Evolutionary conservation across 2,888 invertebrate species (phyloP), one percentile per base, ranked within the genome.

Genomic region (Cacoxenus indagator): DNA sequence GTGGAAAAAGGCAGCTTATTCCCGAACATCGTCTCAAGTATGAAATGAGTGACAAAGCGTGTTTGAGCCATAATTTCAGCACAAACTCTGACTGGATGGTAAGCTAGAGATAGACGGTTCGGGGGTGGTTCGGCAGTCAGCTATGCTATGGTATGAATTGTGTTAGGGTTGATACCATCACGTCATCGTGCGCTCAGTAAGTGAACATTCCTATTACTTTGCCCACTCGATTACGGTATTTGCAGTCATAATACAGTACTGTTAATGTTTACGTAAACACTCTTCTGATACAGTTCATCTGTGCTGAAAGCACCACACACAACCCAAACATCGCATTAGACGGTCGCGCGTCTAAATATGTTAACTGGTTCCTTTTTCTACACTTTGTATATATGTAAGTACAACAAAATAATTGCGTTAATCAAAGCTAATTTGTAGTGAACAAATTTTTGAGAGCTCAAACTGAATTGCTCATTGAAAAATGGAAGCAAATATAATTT

Each of bases 181-280:
- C 29, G 57, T 57, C 57, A 57, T n/a, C 29, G 31, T n/a, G 37
- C 37, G 31, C 19, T 51, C 19, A 17, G 17, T 17, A 51, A 22
- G 17, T 4, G 51, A 17, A 51, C 22, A 51, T 22, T 51, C 9
- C 51, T 9, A n/a, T n/a, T n/a, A n/a, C 14, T 37, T 31, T 31
- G 31, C 31, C 5, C n/a, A 4, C 17, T 59, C 31, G 64, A 65
- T 76, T 71, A 62, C 65, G 67, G 51, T 66, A 57, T 65, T 46
- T 51, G 64, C 74, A 74, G 78, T 78, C 81, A 75, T 76, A 81
- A 76, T 70, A 70, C 78, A 83, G 82, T 83, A 70, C 78, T 83
- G 82, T 83, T 81, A 81, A 81, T 81, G 78, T 78, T 78, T 76
- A 70, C 74, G 70, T 76, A 71, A 79, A 79, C 77, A 77, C 76